Percentiles rank a stretch among this genome's conserved stretches.
phyloP scores from a whole-genome alignment of 2,113 vertebrate genomes.

The Heloderma charlesbogerti region DNA sequence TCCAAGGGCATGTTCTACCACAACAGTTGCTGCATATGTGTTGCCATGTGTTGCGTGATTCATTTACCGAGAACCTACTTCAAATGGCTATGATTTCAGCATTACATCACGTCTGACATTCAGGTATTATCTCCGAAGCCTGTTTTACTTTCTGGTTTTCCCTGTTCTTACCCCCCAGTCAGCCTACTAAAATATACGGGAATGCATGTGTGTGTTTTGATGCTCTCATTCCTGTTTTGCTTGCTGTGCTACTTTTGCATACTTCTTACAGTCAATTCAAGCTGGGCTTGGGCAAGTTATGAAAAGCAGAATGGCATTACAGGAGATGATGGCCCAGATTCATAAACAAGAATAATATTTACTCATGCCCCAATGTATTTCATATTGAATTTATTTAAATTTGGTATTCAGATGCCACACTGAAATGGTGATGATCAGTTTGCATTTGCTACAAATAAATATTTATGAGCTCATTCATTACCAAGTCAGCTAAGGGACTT shows the following conservation, averaged over 20 bases:
- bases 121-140: conserved; percentile 64
- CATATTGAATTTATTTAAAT: conserved; percentile 72
- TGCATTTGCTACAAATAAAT: conserved; percentile 62
- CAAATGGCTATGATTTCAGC: conserved; percentile 72
- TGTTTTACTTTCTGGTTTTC: conserved; percentile 68
- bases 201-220: conserved; percentile 69
- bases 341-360: conserved; percentile 66
- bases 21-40: conserved; percentile 62
- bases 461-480: conserved; percentile 64
- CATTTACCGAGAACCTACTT: conserved; percentile 66
- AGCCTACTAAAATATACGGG: conserved; percentile 73
- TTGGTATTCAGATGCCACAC: conserved; percentile 59
- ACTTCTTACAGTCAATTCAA: conserved; percentile 68
- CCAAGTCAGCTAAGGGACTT: conserved; percentile 48
- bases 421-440: conserved; percentile 56
- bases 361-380: conserved; percentile 57
- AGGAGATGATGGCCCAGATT: conserved; percentile 61
- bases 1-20: conserved; percentile 72
- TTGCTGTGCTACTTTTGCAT: conserved; percentile 70
- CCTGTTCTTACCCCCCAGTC: conserved; percentile 39
- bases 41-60: conserved; percentile 69
- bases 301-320: conserved; percentile 63
- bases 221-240: conserved; percentile 65
- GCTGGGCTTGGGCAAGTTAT: conserved; percentile 64
- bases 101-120: conserved; percentile 74